Evolutionary conservation across 2,888 invertebrate genomes (phyloP).

Genomic region (Lasioglossum lativentre): DNA sequence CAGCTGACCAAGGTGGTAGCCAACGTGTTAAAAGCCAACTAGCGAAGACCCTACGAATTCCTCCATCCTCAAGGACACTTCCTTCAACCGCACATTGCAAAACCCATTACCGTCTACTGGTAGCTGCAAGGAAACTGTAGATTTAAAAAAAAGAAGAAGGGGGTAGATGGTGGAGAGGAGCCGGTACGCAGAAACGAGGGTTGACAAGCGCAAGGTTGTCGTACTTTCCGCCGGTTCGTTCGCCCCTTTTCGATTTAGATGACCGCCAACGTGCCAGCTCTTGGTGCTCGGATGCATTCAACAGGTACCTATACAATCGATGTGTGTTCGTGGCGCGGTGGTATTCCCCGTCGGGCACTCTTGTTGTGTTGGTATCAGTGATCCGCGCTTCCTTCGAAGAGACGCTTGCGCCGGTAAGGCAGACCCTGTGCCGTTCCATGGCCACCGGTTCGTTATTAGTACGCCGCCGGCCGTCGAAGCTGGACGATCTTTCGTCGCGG

Average conservation of each 20-base stretch:
- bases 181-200: neutral
- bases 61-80: neutral
- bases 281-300: conserved; percentile 42
- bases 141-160: neutral
- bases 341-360: conserved; percentile 17
- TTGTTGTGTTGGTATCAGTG: conserved; percentile 55
- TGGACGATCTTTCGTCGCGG: conserved; percentile 34
- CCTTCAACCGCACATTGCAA: neutral
- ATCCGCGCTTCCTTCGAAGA: conserved; percentile 47
- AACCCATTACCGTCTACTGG: neutral
- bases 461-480: conserved; percentile 44
- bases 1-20: neutral
- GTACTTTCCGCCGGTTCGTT: conserved; percentile 23
- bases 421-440: conserved; percentile 33
- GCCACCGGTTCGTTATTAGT: conserved; percentile 44
- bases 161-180: neutral
- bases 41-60: neutral
- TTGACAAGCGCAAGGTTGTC: conserved; percentile 14
- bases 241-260: conserved; percentile 47
- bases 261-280: conserved; percentile 44
- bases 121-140: neutral
- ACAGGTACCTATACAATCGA: conserved; percentile 58
- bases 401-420: conserved; percentile 56
- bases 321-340: conserved; percentile 34
- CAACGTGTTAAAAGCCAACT: neutral